A percentile compares a stretch with the other conserved stretches of the same genome.
Evolutionary conservation across 2,888 invertebrate species (phyloP).

Genomic region (Drosophila trichaetosa): DNA sequence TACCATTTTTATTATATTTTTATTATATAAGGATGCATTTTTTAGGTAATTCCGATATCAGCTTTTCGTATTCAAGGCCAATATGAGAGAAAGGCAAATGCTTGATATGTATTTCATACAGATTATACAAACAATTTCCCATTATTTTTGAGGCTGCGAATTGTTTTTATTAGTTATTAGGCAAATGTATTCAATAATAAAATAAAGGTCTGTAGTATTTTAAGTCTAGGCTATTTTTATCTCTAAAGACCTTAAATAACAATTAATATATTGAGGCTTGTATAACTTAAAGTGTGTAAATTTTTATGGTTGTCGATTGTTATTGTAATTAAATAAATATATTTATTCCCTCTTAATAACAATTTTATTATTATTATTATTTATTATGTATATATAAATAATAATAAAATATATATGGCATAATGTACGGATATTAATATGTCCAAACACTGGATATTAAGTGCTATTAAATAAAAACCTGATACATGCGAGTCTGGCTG

Average conservation of each 20-base stretch:
- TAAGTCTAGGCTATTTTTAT: neutral
- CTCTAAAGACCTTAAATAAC: neutral
- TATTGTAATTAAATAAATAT: neutral
- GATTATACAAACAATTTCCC: neutral
- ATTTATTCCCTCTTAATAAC: neutral
- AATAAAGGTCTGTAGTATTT: neutral
- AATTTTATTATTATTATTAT: too few relatives aligned
- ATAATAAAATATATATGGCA: too few relatives aligned
- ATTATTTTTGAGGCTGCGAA: neutral
- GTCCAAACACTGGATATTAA: neutral
- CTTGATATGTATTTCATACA: neutral
- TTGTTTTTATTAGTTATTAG: neutral
- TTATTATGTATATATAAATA: too few relatives aligned
- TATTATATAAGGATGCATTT: neutral
- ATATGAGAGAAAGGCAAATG: neutral
- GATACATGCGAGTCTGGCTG: conserved; percentile 35
- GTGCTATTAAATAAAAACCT: conserved; percentile 13
- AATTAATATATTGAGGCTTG: neutral
- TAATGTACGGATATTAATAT: neutral
- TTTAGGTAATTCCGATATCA: too few relatives aligned
- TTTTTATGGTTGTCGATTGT: neutral
- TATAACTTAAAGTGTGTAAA: neutral
- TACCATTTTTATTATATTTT: too few relatives aligned
- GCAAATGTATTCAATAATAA: neutral
- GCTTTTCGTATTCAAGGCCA: neutral